Percentiles rank a stretch among this genome's conserved stretches.
Conservation (phyloP, 2,113 vertebrate genomes). For the Tachysurus vachellii region DNA sequence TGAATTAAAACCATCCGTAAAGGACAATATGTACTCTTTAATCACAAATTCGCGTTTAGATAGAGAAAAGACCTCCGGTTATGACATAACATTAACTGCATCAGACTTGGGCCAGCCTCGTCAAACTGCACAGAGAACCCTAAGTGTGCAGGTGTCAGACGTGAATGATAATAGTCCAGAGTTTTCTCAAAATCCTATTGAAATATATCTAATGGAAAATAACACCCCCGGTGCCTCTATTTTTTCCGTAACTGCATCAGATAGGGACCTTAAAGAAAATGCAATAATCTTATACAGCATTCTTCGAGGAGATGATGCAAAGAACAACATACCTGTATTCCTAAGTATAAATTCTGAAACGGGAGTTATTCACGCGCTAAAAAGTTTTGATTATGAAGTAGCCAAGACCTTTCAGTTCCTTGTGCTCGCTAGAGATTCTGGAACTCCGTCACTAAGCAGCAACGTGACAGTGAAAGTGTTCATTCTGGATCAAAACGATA, state of each 20-base stretch:
- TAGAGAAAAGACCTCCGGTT: slow-evolving; percentile 58
- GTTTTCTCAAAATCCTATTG: slow-evolving; percentile 55
- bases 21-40: slow-evolving; percentile 69
- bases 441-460: slow-evolving; percentile 57
- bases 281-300: slow-evolving; percentile 61
- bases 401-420: slow-evolving; percentile 51
- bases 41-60: slow-evolving; percentile 64
- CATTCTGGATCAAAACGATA: slow-evolving; percentile 64
- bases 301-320: slow-evolving; percentile 13
- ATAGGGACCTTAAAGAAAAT: slow-evolving; percentile 68
- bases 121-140: slow-evolving; percentile 51
- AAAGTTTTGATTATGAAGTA: slow-evolving; percentile 57
- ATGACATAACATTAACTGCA: slow-evolving; percentile 66
- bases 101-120: slow-evolving; percentile 64
- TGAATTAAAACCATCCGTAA: slow-evolving; percentile 66
- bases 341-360: slow-evolving; percentile 63
- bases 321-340: slow-evolving; percentile 41
- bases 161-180: slow-evolving; percentile 63
- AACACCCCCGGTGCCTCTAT: slow-evolving; percentile 52
- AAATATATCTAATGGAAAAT: slow-evolving; percentile 70
- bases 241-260: slow-evolving; percentile 61
- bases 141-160: slow-evolving; percentile 64
- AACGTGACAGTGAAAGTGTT: slow-evolving; percentile 58
- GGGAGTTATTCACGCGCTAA: slow-evolving; percentile 47
- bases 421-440: slow-evolving; percentile 56